These are phyloP conservation scores for human (Homo sapiens) DNA, from an alignment of 2,113 vertebrate species.

Conservation along the genomic window GRCh38 chr3:61077501-61078000, in stretches of 20 bases:
- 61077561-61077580: background rate
- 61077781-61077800: background rate
- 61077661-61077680: background rate
- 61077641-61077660: background rate
- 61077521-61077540: background rate
- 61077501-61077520: background rate
- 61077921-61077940: background rate
- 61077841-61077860: background rate
- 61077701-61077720: background rate
- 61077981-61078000: background rate
- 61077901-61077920: slow-evolving; percentile 18
- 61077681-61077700: background rate
- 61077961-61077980: background rate
- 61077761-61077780: background rate
- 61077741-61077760: background rate
- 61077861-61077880: slow-evolving; percentile 23
- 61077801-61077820: background rate
- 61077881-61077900: slow-evolving; percentile 28
- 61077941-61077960: background rate
- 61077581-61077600: background rate
- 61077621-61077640: background rate
- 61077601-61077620: background rate
- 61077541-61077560: background rate
- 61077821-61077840: background rate
- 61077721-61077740: background rate